Conservation (phyloP, 2,113 vertebrate species). For the Motacilla tschutschensis region DNA sequence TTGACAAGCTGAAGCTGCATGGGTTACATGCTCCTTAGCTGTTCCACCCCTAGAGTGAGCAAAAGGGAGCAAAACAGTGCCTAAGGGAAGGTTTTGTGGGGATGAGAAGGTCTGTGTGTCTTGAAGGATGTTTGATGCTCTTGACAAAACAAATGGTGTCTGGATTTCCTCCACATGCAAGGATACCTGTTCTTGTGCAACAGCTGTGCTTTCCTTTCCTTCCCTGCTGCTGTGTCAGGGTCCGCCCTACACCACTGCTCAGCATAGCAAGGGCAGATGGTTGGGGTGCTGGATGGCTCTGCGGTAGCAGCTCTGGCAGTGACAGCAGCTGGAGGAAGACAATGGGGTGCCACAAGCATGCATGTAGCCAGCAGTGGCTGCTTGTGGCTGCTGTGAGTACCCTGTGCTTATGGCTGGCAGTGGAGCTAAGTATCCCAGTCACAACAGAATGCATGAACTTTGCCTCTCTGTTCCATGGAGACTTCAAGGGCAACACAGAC, state of each 20-base stretch:
- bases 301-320: neutral
- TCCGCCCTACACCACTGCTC: neutral
- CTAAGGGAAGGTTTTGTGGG: neutral
- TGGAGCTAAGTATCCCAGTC: accelerated
- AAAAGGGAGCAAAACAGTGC: accelerated
- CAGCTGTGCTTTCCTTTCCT: accelerated
- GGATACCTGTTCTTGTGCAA: neutral
- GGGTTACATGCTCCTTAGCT: neutral
- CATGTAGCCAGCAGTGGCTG: accelerated
- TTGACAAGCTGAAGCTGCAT: accelerated
- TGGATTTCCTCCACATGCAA: neutral
- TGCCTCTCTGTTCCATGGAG: neutral
- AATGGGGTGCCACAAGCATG: neutral
- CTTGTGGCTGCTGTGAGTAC: neutral
- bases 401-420: accelerated
- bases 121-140: neutral
- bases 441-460: neutral
- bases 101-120: neutral
- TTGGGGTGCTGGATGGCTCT: neutral
- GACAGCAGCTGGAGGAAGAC: neutral
- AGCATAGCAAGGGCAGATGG: neutral
- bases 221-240: neutral
- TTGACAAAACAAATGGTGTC: neutral
- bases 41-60: neutral
- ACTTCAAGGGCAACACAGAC: neutral